These are phyloP conservation scores for Drosophila nigritarsus DNA, from an alignment of 2,888 invertebrate species.

Conservation along the genomic window DNA sequence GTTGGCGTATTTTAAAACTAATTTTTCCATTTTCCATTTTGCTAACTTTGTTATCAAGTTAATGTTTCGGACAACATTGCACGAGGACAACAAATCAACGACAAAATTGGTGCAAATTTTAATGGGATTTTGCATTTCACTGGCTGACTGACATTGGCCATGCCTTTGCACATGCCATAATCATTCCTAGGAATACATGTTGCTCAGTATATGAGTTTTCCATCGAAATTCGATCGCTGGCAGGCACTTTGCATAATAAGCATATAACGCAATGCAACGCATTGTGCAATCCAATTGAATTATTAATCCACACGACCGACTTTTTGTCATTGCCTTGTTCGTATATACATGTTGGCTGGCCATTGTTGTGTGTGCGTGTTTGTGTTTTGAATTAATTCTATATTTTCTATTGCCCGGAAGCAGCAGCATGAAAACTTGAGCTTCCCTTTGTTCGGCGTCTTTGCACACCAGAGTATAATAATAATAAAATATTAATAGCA, in stretches of 20 bases:
- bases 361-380: constrained; percentile 37
- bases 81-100: neutral
- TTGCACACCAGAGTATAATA: constrained; percentile 59
- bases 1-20: constrained; percentile 22
- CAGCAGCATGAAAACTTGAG: constrained; percentile 45
- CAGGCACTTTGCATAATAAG: constrained; percentile 43
- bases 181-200: neutral
- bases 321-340: constrained; percentile 40
- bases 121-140: constrained; percentile 21
- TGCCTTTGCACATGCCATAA: neutral
- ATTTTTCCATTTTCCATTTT: constrained; percentile 43
- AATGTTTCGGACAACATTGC: constrained; percentile 11
- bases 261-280: constrained; percentile 58
- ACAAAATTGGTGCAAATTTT: constrained; percentile 6
- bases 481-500: constrained; percentile 75
- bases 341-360: neutral
- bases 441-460: constrained; percentile 57
- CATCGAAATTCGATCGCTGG: constrained; percentile 1
- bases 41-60: constrained; percentile 22
- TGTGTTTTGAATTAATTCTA: constrained; percentile 46
- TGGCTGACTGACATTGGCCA: constrained; percentile 21
- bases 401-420: constrained; percentile 59
- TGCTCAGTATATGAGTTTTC: constrained; percentile 3
- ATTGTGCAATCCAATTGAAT: constrained; percentile 73
- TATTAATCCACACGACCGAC: constrained; percentile 67